A percentile compares a stretch with the other conserved stretches of the same genome.
Conservation (phyloP, 1,140 invertebrate genomes). For the Colletes gigas region DNA sequence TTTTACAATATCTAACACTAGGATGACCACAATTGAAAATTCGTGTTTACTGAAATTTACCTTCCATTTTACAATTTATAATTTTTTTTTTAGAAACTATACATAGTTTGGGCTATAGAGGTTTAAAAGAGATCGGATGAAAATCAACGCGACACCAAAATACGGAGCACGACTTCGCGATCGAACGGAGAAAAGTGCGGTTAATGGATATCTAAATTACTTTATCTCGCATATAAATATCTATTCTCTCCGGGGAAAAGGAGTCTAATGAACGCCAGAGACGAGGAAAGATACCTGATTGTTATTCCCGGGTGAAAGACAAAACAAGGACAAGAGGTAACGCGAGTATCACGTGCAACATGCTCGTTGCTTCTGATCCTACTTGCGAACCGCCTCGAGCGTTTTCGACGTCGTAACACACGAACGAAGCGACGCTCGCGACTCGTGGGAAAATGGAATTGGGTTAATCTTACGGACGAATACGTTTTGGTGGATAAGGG, state of each 20-base stretch:
- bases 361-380: conserved; percentile 56
- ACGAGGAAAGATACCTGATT: conserved; percentile 42
- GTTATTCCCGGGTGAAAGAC: conserved; percentile 58
- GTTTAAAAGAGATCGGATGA: too few species aligned
- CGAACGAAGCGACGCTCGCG: conserved; percentile 18
- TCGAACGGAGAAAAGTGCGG: neutral
- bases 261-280: conserved; percentile 24
- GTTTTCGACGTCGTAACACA: conserved; percentile 42
- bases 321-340: conserved; percentile 58
- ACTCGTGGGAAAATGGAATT: conserved; percentile 60
- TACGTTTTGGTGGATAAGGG: conserved; percentile 25
- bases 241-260: conserved; percentile 1
- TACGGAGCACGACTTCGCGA: conserved; percentile 4
- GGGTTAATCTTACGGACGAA: conserved; percentile 55
- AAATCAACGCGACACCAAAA: neutral
- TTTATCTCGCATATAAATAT: conserved; percentile 31
- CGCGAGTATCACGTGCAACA: conserved; percentile 61
- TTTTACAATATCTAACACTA: too few species aligned
- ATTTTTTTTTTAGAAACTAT: too few species aligned
- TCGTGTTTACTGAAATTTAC: too few species aligned
- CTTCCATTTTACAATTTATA: too few species aligned
- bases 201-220: conserved; percentile 25
- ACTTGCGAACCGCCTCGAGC: conserved; percentile 37
- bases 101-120: too few species aligned
- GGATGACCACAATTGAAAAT: too few species aligned